Percentiles rank a stretch among this genome's conserved stretches.
Evolutionary conservation across 2,888 invertebrate genomes (phyloP).

Genomic region (Chrysopilus asiliformis): DNA sequence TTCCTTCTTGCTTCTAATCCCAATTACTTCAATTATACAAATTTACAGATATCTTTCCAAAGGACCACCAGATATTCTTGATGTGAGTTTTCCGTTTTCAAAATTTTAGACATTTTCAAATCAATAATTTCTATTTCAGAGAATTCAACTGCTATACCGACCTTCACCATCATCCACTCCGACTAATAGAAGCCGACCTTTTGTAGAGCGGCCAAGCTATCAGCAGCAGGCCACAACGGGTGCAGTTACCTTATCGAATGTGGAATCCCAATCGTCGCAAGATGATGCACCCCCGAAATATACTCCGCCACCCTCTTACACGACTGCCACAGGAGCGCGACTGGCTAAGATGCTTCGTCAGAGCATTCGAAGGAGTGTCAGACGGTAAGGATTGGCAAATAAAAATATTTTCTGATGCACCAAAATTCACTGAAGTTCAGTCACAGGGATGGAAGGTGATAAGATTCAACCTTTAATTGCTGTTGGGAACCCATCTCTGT

Average conservation of each 20-base stretch:
- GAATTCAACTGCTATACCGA: slow-evolving; percentile 71
- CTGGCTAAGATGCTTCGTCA: slow-evolving; percentile 61
- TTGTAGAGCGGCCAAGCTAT: slow-evolving; percentile 13
- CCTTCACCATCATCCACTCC: slow-evolving; percentile 44
- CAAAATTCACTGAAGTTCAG: neutral
- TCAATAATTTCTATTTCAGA: slow-evolving; percentile 33
- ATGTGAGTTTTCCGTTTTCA: slow-evolving; percentile 44
- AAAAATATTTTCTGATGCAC: neutral
- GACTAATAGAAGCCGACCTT: slow-evolving; percentile 15
- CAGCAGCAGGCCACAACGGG: slow-evolving; percentile 15
- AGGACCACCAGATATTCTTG: slow-evolving; percentile 76
- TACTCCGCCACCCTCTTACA: slow-evolving; percentile 85
- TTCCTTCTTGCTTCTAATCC: slow-evolving; percentile 59
- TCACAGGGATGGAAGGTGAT: too few species aligned
- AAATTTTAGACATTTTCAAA: neutral
- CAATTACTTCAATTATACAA: slow-evolving; percentile 39
- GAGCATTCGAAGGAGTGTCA: slow-evolving; percentile 64
- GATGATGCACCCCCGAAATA: slow-evolving; percentile 85
- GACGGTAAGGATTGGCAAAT: slow-evolving; percentile 38
- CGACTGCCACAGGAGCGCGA: slow-evolving; percentile 78
- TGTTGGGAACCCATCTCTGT: too few species aligned
- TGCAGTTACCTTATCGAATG: slow-evolving; percentile 13
- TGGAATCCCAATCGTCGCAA: slow-evolving; percentile 20
- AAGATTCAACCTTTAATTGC: too few species aligned
- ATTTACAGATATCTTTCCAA: slow-evolving; percentile 64